These are phyloP conservation scores for Noctua janthina DNA, from an alignment of 2,888 invertebrate genomes.

Conservation along the genomic window DNA sequence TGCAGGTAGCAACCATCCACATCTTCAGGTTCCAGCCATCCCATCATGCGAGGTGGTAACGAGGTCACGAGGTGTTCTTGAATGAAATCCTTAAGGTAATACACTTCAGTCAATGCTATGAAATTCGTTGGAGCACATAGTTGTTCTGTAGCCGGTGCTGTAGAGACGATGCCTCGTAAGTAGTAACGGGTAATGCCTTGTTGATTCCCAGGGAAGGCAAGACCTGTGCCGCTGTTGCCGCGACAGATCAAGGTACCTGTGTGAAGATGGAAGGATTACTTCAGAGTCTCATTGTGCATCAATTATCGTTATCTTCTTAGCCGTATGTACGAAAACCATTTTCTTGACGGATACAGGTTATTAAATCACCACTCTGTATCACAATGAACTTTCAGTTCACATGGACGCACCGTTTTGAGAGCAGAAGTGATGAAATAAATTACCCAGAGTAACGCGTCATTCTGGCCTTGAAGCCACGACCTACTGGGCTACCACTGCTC, in stretches of 20 bases:
- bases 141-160: slow-evolving; percentile 57
- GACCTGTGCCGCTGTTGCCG: slow-evolving; percentile 71
- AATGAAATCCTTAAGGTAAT: background rate
- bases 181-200: slow-evolving; percentile 63
- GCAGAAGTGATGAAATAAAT: no score
- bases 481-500: no score
- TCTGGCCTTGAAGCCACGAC: no score
- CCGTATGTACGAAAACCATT: no score
- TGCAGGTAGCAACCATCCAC: no score
- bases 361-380: no score
- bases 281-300: no score
- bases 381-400: no score
- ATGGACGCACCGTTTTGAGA: no score
- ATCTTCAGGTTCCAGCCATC: background rate
- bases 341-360: no score
- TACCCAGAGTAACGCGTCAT: no score
- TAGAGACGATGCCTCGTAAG: slow-evolving; percentile 75
- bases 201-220: slow-evolving; percentile 59
- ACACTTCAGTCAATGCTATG: background rate
- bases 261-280: background rate
- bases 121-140: background rate
- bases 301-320: no score
- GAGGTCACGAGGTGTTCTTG: background rate
- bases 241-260: slow-evolving; percentile 64
- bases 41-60: background rate